Percentiles rank a stretch among this genome's conserved stretches.
Evolutionary conservation across 2,888 invertebrate genomes (phyloP).

Genomic region (Prosopocoilus inquinatus): DNA sequence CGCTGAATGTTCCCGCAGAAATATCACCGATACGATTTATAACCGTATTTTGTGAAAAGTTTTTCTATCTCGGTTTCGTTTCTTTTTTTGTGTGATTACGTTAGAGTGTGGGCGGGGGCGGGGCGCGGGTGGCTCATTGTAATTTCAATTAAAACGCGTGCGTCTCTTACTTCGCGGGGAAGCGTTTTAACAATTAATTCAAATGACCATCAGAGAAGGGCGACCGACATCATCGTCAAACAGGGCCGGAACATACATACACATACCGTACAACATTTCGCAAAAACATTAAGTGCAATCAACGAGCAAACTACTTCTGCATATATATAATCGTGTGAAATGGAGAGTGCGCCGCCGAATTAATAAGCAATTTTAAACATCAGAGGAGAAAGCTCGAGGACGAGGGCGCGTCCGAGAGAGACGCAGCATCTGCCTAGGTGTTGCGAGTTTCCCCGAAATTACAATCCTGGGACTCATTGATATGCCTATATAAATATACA

Average conservation of each 20-base stretch:
- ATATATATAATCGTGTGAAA: constrained; percentile 2
- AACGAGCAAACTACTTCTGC: neutral
- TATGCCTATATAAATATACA: constrained; percentile 48
- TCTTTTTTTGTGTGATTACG: neutral
- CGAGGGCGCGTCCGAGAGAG: constrained; percentile 6
- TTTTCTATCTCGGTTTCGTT: neutral
- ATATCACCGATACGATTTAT: neutral
- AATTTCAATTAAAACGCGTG: too few relatives aligned
- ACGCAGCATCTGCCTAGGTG: constrained; percentile 23
- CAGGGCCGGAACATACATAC: neutral
- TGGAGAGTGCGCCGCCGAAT: constrained; percentile 5
- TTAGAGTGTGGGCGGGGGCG: too few relatives aligned
- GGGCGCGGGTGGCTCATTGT: too few relatives aligned
- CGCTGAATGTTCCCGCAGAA: constrained; percentile 1
- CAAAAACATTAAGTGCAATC: neutral
- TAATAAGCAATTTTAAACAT: constrained; percentile 13
- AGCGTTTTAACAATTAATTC: too few relatives aligned
- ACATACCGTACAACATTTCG: too few relatives aligned
- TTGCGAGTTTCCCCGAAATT: constrained; percentile 36
- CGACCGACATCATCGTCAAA: neutral
- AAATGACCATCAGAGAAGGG: too few relatives aligned
- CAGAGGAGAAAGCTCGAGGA: neutral
- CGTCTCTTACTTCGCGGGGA: too few relatives aligned
- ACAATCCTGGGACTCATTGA: constrained; percentile 46
- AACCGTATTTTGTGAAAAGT: too few relatives aligned